Evolutionary conservation across 37 sponge, comb jelly and placozoan species (phyloP), one percentile per base, ranked within the genome.

Genomic region (Agelas oroides): DNA sequence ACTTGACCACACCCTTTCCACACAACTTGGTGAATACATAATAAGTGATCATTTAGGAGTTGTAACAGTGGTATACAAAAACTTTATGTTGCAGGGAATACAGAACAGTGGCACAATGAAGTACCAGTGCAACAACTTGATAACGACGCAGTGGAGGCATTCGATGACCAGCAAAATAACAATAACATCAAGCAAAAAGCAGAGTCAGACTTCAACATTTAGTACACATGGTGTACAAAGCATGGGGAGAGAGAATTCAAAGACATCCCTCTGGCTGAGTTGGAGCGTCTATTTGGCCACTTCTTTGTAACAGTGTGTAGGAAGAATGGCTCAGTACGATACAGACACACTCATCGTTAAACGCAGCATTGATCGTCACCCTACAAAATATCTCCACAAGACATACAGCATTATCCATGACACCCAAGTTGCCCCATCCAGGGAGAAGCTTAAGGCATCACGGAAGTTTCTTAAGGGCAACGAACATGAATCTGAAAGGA

Each of bases 361-460:
- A 24, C 21, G 74, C 8, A 73, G 57, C 57, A 46, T 73, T 24
- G 74, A 73, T 57, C 15, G 74, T 21, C 57, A 73, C 31, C 74
- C 53, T 8, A 46, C 57, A 5, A 8, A 53, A 18, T 8, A 73
- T 14, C 55, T 27, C 6, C 56, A 24, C 8, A 14, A 73, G 25
- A 46, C 57, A 5, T 54, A n/a, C 30, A 73, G 74, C 57, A 73
- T 73, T 14, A 20, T 73, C 5, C 14, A 31, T 53, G 74, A 73
- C 57, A 24, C 8, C 15, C 28, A 73, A 30, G 46, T 73, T 30
- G 24, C 55, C 13, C 5, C 57, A 25, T 73, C 74, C 14, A 46
- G 57, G 6, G 74, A 46, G 13, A 30, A 23, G 8, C 74, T 73
- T 15, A 73, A 46, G 53, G 74, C 74, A 13, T 14, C 25, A 24